Evolutionary conservation across 2,888 invertebrate species (phyloP).

Genomic region (Minunthozetes semirufus): DNA sequence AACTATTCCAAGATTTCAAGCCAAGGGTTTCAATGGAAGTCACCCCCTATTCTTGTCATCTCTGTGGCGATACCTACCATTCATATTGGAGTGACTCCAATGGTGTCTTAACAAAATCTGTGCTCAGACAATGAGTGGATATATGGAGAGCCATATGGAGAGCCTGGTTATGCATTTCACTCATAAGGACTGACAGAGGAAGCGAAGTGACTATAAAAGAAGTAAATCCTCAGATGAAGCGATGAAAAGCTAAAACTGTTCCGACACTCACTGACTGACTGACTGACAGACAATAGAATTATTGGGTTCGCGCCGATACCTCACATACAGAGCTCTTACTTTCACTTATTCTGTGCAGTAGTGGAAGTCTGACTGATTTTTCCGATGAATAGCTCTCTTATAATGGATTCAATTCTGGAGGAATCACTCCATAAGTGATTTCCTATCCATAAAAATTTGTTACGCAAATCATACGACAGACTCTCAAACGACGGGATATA

Average conservation of each 20-base stretch:
- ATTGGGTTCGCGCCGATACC: not conserved
- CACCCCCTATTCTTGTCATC: no score
- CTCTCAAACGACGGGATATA: not conserved
- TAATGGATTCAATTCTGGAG: not conserved
- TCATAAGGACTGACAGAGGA: not conserved
- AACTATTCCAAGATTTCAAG: not conserved
- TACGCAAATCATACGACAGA: conserved; percentile 6
- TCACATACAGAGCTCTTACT: not conserved
- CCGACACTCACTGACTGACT: conserved; percentile 7
- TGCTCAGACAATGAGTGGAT: no score
- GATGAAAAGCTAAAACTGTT: conserved; percentile 16
- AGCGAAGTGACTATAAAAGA: not conserved
- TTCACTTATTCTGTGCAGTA: not conserved
- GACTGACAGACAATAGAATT: conserved; percentile 21
- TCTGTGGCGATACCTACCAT: no score
- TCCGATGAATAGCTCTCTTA: not conserved
- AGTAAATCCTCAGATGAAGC: not conserved
- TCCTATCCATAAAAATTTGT: conserved; percentile 25
- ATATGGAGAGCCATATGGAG: not conserved
- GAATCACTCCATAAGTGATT: conserved; percentile 13
- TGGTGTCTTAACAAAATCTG: no score
- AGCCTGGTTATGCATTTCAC: not conserved
- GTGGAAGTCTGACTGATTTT: conserved; percentile 16
- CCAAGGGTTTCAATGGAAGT: no score
- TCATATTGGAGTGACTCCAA: no score